Base-by-base conservation (phyloP, 2,113 vertebrate species). In the Chauna torquata region DNA sequence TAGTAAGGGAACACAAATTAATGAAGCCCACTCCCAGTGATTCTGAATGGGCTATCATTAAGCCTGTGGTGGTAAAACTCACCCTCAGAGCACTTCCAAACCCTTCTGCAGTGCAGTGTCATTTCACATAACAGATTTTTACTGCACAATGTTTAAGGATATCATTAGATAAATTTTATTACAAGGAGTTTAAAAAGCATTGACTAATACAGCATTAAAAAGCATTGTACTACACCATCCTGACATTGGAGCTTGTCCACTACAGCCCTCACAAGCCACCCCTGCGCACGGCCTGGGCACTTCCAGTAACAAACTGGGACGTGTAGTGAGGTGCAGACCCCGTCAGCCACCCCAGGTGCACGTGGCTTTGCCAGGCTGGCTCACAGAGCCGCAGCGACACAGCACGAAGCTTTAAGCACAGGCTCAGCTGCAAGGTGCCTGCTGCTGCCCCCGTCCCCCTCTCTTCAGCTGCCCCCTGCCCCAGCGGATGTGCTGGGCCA, bases 1-100 rank as follows among this genome's bases (percentile, higher is more conserved):
- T 11, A 32, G 15, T 0, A 0, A 19, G 0, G 2, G 38, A 42
- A 27, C 5, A 6, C 19, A 16, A 14, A 36, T 5, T 20, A 59
- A 12, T 3, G 1, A 8, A 25, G 36, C 23, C 12, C 11, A 1
- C 13, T 0, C 3, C 15, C 27, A 3, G 2, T 1, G 3, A 11
- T 5, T 16, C 64, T 20, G 49, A 8, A 3, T 2, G 22, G 58
- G 28, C 30, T 55, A 8, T 15, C 1, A 2, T 9, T 4, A 10
- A 45, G 30, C 5, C 23, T 3, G n/a, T 30, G 22, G 52, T 6
- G 32, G 20, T 17, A 22, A 27, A 34, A 15, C 27, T 3, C 9
- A 4, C 64, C n/a, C 40, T 38, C 47, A 5, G 1, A 5, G 28
- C 3, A 3, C 17, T 16, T 44, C 50, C 3, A 12, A 1, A 6